Evolutionary conservation across 2,113 vertebrate species (phyloP).

Genomic region (Gulo gulo): DNA sequence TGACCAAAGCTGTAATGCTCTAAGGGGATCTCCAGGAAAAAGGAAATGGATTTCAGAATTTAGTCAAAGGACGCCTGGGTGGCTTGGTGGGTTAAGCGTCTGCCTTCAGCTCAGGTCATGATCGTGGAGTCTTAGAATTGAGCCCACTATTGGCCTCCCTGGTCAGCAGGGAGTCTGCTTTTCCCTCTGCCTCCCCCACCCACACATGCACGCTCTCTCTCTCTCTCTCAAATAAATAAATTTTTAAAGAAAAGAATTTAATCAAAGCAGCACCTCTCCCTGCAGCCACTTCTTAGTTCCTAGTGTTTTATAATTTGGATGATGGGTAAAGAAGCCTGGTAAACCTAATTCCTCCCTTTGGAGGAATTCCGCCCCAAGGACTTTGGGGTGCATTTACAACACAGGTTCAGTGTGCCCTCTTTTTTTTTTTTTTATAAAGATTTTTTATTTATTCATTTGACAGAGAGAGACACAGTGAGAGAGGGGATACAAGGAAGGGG

Average conservation of each 20-base stretch:
- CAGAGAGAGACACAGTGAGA: too few species aligned
- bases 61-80: background rate
- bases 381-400: background rate
- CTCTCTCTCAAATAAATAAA: too few species aligned
- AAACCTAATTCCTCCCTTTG: background rate
- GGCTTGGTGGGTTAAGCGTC: too few species aligned
- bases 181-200: too few species aligned
- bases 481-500: too few species aligned
- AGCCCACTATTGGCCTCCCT: too few species aligned
- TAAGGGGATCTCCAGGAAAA: background rate
- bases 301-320: conserved; percentile 15
- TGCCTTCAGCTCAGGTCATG: too few species aligned
- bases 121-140: too few species aligned
- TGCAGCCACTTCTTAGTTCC: background rate
- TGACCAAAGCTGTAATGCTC: background rate
- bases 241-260: background rate
- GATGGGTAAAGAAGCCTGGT: background rate
- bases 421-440: too few species aligned
- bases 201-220: too few species aligned
- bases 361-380: background rate
- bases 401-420: background rate
- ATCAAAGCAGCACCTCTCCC: background rate
- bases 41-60: conserved; percentile 21
- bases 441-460: too few species aligned
- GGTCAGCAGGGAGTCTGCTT: too few species aligned